Evolutionary conservation across 1,140 invertebrate species (phyloP).

Genomic region (Dysdera silvatica): DNA sequence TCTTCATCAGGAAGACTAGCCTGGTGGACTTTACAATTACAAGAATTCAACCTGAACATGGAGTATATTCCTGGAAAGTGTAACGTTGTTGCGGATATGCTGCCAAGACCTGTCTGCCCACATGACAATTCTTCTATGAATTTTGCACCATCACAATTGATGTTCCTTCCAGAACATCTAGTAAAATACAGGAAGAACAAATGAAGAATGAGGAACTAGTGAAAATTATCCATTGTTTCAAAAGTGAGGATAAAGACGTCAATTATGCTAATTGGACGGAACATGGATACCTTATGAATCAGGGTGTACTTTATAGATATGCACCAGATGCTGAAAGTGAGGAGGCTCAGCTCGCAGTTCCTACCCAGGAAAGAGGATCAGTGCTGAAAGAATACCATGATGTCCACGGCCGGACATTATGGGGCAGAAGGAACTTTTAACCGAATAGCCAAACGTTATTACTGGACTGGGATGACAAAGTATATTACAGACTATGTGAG

Average conservation of each 20-base stretch:
- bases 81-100: not conserved
- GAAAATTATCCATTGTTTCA: not conserved
- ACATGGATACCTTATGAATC: not conserved
- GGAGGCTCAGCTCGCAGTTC: not conserved
- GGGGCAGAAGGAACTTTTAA: not conserved
- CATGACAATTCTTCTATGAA: not conserved
- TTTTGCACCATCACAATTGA: not conserved
- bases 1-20: not conserved
- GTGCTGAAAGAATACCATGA: slow-evolving; percentile 4
- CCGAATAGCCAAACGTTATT: not conserved
- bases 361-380: not conserved
- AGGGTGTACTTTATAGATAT: not conserved
- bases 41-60: not conserved
- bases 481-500: slow-evolving; percentile 15
- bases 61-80: not conserved
- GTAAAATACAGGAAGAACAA: not conserved
- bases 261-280: not conserved
- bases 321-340: not conserved
- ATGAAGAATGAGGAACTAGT: not conserved
- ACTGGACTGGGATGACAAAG: not conserved
- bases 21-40: not conserved
- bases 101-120: not conserved
- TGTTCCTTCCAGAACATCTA: not conserved
- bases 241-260: not conserved
- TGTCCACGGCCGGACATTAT: slow-evolving; percentile 11